Percentiles rank a stretch among this genome's conserved stretches.
Conservation (phyloP, 2,797 vertebrate genomes). For the Aythya fuligula region DNA sequence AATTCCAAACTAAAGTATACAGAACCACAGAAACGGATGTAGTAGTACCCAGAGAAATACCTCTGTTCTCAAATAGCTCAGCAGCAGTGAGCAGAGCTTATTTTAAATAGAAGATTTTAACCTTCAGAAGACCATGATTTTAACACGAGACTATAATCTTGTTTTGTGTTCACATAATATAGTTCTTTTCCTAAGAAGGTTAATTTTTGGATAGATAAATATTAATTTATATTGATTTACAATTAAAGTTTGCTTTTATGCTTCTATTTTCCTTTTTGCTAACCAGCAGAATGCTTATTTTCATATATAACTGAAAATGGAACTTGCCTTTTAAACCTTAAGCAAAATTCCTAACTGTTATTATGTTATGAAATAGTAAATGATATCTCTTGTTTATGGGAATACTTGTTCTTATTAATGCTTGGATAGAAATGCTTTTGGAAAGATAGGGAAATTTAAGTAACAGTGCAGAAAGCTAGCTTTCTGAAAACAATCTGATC, state of each 20-base stretch:
- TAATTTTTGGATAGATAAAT: neutral
- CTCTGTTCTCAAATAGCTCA: conserved; percentile 21
- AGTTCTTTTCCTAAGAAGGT: neutral
- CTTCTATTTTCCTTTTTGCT: neutral
- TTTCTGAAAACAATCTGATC: neutral
- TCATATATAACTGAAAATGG: neutral
- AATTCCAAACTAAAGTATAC: conserved; percentile 42
- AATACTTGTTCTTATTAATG: neutral
- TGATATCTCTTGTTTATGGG: neutral
- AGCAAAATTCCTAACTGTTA: neutral
- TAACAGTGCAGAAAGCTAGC: neutral
- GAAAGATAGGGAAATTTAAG: conserved; percentile 3
- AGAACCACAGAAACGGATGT: conserved; percentile 30
- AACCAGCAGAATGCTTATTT: neutral
- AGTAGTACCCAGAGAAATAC: conserved; percentile 31
- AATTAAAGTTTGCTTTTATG: neutral
- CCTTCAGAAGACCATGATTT: neutral
- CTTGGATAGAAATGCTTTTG: neutral
- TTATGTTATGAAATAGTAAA: neutral
- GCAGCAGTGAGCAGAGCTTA: conserved; percentile 1
- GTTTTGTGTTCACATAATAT: neutral
- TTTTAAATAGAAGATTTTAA: conserved; percentile 20
- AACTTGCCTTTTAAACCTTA: neutral
- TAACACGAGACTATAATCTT: neutral
- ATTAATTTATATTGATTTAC: neutral